These are phyloP conservation scores for Pterocles burchelli DNA, from an alignment of 2,113 vertebrate genomes.

Conservation along the genomic window DNA sequence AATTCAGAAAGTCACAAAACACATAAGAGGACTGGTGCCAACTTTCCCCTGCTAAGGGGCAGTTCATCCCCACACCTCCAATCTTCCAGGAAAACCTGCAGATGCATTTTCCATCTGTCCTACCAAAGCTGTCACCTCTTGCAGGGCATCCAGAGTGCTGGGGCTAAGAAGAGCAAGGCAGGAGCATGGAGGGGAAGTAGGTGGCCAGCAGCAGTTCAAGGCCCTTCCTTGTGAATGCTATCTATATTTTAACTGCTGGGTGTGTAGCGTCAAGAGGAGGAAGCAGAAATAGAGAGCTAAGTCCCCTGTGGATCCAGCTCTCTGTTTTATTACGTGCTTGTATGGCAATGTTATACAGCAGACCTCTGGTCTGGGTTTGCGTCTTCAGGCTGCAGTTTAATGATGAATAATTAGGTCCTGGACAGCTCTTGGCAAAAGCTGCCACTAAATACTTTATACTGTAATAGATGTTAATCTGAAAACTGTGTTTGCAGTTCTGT, in stretches of 20 bases:
- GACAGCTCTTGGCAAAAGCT: conserved; percentile 55
- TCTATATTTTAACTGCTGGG: background rate
- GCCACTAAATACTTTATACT: conserved; percentile 43
- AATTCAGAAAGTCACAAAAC: fast-evolving
- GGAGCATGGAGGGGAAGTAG: background rate
- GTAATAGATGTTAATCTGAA: conserved; percentile 66
- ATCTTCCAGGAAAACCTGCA: background rate
- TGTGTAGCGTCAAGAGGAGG: background rate
- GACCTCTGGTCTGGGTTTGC: conserved; percentile 61
- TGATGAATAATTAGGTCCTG: conserved; percentile 69
- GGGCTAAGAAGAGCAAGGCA: background rate
- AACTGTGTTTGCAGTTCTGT: conserved; percentile 56
- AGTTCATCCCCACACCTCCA: background rate
- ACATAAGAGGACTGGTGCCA: fast-evolving
- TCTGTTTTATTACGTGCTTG: conserved; percentile 28
- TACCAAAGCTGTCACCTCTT: background rate
- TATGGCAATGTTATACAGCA: background rate
- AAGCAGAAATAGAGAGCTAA: background rate
- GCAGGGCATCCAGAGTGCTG: fast-evolving
- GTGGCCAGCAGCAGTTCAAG: background rate
- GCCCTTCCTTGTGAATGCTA: background rate
- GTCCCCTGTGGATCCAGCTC: background rate
- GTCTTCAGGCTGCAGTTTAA: conserved; percentile 67
- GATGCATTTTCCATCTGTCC: background rate
- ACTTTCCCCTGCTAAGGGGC: no score